Evolutionary conservation across 1,140 invertebrate species (phyloP).

Genomic region (Leptoteleia sp.): DNA sequence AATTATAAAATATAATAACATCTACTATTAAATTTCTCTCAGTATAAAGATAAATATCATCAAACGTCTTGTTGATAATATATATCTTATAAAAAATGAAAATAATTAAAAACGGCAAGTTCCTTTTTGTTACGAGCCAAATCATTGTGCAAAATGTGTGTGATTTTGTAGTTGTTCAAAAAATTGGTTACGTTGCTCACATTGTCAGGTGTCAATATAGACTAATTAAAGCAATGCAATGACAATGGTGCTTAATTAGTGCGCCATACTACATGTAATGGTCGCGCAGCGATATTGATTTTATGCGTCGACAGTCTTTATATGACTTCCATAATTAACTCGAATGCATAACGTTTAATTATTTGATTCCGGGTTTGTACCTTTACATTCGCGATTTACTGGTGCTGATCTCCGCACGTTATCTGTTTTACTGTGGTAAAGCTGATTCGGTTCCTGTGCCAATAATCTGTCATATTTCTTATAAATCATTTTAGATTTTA

Average conservation of each 20-base stretch:
- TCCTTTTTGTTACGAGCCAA: no score
- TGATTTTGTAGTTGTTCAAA: not conserved
- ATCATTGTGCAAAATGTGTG: not conserved
- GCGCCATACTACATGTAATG: conserved; percentile 28
- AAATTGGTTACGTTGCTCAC: not conserved
- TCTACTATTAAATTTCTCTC: no score
- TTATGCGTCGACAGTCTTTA: conserved; percentile 40
- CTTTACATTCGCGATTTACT: conserved; percentile 10
- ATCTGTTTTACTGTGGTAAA: no score
- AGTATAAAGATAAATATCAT: no score
- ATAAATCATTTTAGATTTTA: no score
- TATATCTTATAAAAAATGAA: no score
- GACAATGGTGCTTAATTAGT: conserved; percentile 52
- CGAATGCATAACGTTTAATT: conserved; percentile 23
- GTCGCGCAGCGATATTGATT: conserved; percentile 43
- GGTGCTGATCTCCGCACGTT: no score
- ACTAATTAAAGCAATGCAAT: conserved; percentile 55
- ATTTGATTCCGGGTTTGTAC: conserved; percentile 29
- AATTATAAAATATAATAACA: no score
- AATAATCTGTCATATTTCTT: no score
- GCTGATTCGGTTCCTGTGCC: no score
- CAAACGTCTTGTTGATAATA: no score
- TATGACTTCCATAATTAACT: conserved; percentile 39
- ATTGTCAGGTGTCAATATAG: conserved; percentile 34
- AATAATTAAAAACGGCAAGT: no score